Evolutionary conservation across 2,888 invertebrate genomes (phyloP).

Genomic region (Parnassius smintheus): DNA sequence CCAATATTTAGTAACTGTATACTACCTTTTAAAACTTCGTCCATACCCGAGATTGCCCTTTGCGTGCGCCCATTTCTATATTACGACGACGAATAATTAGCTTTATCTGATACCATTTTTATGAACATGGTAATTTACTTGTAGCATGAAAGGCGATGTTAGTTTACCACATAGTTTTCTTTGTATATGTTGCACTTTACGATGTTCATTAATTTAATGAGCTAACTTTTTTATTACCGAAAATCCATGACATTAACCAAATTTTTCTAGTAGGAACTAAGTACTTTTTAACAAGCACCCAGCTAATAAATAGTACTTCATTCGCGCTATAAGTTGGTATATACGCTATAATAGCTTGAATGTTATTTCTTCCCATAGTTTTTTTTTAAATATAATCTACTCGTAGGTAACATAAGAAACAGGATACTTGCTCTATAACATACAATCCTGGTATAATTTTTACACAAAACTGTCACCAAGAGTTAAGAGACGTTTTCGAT

Average conservation of each 20-base stretch:
- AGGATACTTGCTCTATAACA: constrained; percentile 38
- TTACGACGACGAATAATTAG: constrained; percentile 69
- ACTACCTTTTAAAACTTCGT: constrained; percentile 64
- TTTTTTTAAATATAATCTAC: constrained; percentile 9
- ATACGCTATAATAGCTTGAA: constrained; percentile 2
- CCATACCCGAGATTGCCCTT: constrained; percentile 65
- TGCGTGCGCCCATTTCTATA: constrained; percentile 69
- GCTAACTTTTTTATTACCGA: constrained; percentile 7
- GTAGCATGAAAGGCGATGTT: constrained; percentile 59
- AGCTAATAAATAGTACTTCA: constrained; percentile 8
- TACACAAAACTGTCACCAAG: constrained; percentile 64
- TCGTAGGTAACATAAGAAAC: constrained; percentile 42
- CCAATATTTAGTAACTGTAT: constrained; percentile 65
- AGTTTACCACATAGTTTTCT: constrained; percentile 41
- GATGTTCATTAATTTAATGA: constrained; percentile 24
- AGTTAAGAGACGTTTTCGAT: constrained; percentile 58
- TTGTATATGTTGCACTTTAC: constrained; percentile 34
- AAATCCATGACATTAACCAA: constrained; percentile 7
- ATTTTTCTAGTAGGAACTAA: constrained; percentile 1
- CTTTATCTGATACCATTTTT: constrained; percentile 66
- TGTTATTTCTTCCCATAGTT: constrained; percentile 5
- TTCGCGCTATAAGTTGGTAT: constrained; percentile 1
- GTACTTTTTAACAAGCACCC: constrained; percentile 1
- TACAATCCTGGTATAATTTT: constrained; percentile 44
- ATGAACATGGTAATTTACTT: constrained; percentile 64